phyloP scores from a whole-genome alignment of 2,888 invertebrate species.

The Horisme vitalbata region DNA sequence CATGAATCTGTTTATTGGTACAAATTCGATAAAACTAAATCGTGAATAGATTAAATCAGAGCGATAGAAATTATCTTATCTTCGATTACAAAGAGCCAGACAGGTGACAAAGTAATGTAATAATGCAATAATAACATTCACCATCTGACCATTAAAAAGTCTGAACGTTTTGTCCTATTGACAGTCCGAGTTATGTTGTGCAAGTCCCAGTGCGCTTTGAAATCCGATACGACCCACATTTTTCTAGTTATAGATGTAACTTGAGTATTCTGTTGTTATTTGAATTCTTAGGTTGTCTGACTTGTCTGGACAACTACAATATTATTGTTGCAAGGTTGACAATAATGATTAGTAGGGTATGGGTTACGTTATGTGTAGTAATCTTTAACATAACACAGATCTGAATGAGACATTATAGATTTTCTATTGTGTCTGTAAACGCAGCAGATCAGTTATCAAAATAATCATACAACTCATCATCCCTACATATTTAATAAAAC shows the following conservation, averaged over 20 bases:
- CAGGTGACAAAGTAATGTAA: constrained; percentile 16
- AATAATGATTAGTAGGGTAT: no score
- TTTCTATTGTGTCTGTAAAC: no score
- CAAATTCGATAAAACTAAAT: constrained; percentile 37
- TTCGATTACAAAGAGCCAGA: constrained; percentile 18
- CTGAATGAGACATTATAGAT: not conserved
- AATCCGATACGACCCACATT: constrained; percentile 72
- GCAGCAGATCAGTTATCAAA: no score
- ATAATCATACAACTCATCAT: no score
- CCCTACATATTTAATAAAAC: no score
- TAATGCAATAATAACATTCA: constrained; percentile 35
- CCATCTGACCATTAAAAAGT: no score
- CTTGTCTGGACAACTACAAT: constrained; percentile 4
- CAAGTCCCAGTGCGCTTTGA: constrained; percentile 66
- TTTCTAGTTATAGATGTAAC: constrained; percentile 68
- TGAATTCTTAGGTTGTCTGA: constrained; percentile 31
- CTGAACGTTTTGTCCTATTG: constrained; percentile 40
- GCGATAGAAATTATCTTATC: constrained; percentile 45
- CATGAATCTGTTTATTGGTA: constrained; percentile 37
- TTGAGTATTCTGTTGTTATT: constrained; percentile 56
- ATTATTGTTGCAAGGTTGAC: no score
- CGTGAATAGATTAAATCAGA: constrained; percentile 39
- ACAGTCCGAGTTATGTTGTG: constrained; percentile 50
- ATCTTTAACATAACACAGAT: no score
- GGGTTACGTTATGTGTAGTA: no score